Evolutionary conservation across 2,113 vertebrate species (phyloP).

Genomic region (Vidua chalybeata): DNA sequence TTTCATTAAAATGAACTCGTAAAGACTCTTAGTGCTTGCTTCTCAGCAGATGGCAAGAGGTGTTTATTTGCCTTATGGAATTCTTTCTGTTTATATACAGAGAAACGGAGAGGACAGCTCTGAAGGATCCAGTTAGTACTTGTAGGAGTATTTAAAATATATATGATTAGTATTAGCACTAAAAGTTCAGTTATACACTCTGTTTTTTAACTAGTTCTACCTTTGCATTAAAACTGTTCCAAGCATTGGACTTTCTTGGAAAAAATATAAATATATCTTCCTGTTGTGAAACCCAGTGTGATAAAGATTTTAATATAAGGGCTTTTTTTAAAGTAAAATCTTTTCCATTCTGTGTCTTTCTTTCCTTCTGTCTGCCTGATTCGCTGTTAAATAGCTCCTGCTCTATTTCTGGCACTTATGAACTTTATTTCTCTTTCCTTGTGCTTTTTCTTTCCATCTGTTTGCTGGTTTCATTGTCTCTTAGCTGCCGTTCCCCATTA

Average conservation of each 20-base stretch:
- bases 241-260: not conserved
- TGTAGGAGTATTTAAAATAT: not conserved
- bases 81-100: conserved; percentile 38
- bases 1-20: conserved; percentile 46
- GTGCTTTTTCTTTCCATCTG: conserved; percentile 34
- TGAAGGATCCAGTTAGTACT: not conserved
- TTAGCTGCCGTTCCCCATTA: conserved; percentile 40
- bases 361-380: not conserved
- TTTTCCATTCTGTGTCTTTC: not conserved
- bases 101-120: not conserved
- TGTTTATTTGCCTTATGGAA: conserved; percentile 57
- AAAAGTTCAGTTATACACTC: not conserved
- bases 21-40: conserved; percentile 23
- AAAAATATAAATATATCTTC: not conserved
- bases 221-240: not conserved
- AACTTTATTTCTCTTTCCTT: conserved; percentile 36
- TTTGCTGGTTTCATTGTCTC: conserved; percentile 39
- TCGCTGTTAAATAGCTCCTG: not conserved
- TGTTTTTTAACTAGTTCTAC: not conserved
- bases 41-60: conserved; percentile 54
- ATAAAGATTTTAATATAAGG: not conserved
- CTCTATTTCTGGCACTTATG: conserved; percentile 35
- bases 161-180: not conserved
- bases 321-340: not conserved
- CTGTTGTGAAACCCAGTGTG: not conserved